Evolutionary conservation across 1,140 invertebrate species (phyloP).

Genomic region (Drosophila lini): DNA sequence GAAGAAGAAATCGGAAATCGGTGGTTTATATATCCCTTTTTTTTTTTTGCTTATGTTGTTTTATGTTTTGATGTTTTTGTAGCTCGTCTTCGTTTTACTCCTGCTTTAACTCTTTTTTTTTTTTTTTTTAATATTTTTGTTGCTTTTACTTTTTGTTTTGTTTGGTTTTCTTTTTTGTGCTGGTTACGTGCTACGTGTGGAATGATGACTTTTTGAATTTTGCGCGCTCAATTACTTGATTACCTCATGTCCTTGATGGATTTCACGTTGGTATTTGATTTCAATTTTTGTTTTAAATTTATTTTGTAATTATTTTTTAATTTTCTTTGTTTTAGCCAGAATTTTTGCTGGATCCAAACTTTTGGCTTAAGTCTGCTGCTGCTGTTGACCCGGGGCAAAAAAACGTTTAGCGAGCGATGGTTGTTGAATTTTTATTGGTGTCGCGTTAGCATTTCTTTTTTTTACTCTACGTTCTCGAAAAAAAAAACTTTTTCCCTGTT

Average conservation of each 20-base stretch:
- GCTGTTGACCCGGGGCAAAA: conserved; percentile 14
- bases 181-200: conserved; percentile 17
- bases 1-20: conserved; percentile 1
- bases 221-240: conserved; percentile 47
- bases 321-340: neutral
- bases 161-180: conserved; percentile 1
- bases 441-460: conserved; percentile 33
- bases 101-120: conserved; percentile 25
- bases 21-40: conserved; percentile 1
- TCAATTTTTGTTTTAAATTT: neutral
- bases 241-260: conserved; percentile 56
- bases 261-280: conserved; percentile 15
- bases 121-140: conserved; percentile 8
- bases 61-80: neutral
- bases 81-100: conserved; percentile 30
- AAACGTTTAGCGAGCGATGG: conserved; percentile 25
- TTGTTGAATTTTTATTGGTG: conserved; percentile 19
- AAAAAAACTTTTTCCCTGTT: conserved; percentile 12
- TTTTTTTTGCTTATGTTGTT: neutral
- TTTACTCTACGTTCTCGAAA: conserved; percentile 16
- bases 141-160: conserved; percentile 12
- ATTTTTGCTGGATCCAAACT: conserved; percentile 22
- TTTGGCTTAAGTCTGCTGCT: conserved; percentile 10
- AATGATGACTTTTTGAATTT: conserved; percentile 54
- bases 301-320: neutral